These are phyloP conservation scores for Diprion similis DNA, from an alignment of 1,140 invertebrate genomes.

Conservation along the genomic window DNA sequence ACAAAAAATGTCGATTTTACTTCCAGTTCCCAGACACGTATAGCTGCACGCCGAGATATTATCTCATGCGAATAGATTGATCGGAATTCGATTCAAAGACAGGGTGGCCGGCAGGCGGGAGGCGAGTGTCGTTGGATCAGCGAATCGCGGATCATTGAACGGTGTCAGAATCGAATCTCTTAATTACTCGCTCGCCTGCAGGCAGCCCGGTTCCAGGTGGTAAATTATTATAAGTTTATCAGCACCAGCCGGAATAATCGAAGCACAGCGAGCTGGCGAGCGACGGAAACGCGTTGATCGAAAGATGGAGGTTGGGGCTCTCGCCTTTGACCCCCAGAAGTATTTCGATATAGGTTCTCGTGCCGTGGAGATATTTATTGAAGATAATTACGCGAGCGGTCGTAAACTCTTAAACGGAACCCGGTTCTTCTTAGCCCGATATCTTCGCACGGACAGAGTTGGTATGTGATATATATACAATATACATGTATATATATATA, in stretches of 20 bases:
- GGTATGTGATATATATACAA: too few species aligned
- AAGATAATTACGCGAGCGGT: constrained; percentile 62
- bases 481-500: too few species aligned
- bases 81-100: too few species aligned
- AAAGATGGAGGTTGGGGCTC: constrained; percentile 52
- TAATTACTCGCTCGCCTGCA: too few species aligned
- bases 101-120: too few species aligned
- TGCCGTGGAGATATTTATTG: constrained; percentile 62
- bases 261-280: constrained; percentile 30
- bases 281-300: constrained; percentile 57
- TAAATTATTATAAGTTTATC: neutral
- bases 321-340: constrained; percentile 50
- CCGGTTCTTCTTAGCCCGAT: constrained; percentile 44
- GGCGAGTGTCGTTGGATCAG: too few species aligned
- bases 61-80: too few species aligned
- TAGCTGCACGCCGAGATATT: too few species aligned
- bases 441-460: constrained; percentile 32
- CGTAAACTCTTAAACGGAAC: constrained; percentile 55
- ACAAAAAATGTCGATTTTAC: too few species aligned
- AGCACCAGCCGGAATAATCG: neutral
- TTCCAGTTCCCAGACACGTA: too few species aligned
- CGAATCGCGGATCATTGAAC: too few species aligned
- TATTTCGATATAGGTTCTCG: constrained; percentile 31
- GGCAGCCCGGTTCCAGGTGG: neutral
- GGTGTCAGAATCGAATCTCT: too few species aligned